Base-by-base conservation (phyloP, 30 jellyfish, hydroid and myxozoan genomes). In the Catostylus mosaicus region DNA sequence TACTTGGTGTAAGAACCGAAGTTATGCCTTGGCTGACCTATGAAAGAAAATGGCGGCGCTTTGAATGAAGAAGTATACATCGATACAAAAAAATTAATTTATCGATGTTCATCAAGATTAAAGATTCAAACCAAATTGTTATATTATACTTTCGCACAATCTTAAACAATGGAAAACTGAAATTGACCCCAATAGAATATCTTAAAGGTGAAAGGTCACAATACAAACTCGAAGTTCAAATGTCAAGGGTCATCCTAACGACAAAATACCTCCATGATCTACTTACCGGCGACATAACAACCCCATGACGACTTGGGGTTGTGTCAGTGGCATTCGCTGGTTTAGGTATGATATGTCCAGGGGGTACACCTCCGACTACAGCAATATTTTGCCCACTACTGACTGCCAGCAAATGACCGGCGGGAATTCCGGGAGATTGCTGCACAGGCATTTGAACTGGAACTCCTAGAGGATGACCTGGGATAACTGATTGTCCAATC, bases 391-490 rank as follows among this genome's bases (percentile, higher is more conserved):
- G 66, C 31, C 82, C 74, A 65, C 69, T 79, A 54, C 51, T 64
- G 32, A 64, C 90, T n/a, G 82, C 67, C 5, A 79, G 65, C 20
- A 63, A 48, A 65, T 79, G 90, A 14, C 90, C 80, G 19, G 75
- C 82, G 9, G 90, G 82, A 50, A 64, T 33, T 52, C 90, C 90
- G 35, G 90, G 31, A 30, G 73, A 7, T 7, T 64, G 90, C 23
- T 79, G 90, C 9, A 79, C 46, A 1, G 90, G 90, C 90, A 79
- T 79, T 67, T 79, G 90, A 33, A 66, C 16, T 4, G 90, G 90
- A 34, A 79, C 68, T 26, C 78, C 78, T 4, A 79, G 46, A 0
- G 78, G 90, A 36, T 46, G 82, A 47, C 90, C 90, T 0, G 90
- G 78, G 20, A 79, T 60, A 0, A 79, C 73, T 0, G 82, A 52